Base-by-base conservation (phyloP, 64 coral and sea anemone species). In the Stichodactyla mertensii region DNA sequence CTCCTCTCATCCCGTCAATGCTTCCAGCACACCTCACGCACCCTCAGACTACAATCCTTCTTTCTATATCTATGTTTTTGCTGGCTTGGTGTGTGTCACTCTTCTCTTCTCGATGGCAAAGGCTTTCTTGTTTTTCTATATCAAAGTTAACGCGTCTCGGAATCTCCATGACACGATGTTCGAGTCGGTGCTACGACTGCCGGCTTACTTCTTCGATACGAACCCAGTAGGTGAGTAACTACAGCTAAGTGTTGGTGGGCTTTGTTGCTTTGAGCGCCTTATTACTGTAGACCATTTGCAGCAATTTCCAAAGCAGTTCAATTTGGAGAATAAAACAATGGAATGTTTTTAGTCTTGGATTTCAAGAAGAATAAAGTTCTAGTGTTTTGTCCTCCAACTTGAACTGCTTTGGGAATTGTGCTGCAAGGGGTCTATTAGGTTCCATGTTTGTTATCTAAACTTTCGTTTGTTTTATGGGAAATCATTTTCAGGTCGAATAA, bases 151-250 rank as follows among this genome's bases (percentile, higher is more conserved):
- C 6, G 61, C 95, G 2, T 91, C 95, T 10, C 85, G 87, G 74
- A 83, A 84, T 19, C 80, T 98, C 28, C 95, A 98, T 64, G 86
- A 92, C 55, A 55, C 77, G 6, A 94, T 98, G 92, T 94, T 94
- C 84, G 89, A 91, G 87, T 92, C 95, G 55, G 84, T 98, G 14
- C 54, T 98, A 8, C 66, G 92, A 81, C 85, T 92, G 53, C 90
- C 87, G 18, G 71, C 89, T 55, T 98, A 94, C 87, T 98, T 98
- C 77, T 98, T 98, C 55, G 95, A 98, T 71, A 94, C 92, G 7
- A 94, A 98, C 84, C 89, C 89, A 22, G 15, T 87, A 55, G 92
- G 95, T 98, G 82, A 86, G 67, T 55, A 7, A 27, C 54, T 19
- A 61, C 55, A 19, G 3, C 19, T 66, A 10, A 6, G 19, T 66